Conservation (phyloP, 23 tunicate species). For the Styela plicata region DNA sequence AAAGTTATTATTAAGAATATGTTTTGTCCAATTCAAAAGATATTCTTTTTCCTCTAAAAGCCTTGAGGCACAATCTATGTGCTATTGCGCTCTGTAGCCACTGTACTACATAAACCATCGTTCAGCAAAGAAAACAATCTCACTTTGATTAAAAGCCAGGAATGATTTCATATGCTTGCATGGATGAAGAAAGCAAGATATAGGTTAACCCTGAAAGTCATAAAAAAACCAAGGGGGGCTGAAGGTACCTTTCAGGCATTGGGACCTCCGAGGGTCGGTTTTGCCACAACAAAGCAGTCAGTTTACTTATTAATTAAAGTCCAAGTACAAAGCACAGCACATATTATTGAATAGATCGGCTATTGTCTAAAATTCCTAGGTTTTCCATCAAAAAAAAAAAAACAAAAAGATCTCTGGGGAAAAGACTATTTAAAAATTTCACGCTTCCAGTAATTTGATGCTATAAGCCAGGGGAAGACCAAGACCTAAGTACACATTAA, state of each 20-base stretch:
- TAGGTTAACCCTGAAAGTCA: conserved; percentile 72
- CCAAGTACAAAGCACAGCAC: conserved; percentile 53
- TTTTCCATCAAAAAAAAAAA: too few relatives aligned
- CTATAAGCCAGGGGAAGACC: conserved; percentile 98
- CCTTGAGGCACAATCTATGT: too few relatives aligned
- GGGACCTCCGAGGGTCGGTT: conserved; percentile 84
- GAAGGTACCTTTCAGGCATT: conserved; percentile 42
- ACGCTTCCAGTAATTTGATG: conserved; percentile 76
- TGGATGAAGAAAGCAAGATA: conserved; percentile 68
- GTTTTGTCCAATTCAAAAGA: too few relatives aligned
- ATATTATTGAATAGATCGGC: conserved; percentile 75
- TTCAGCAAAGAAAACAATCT: too few relatives aligned
- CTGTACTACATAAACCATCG: too few relatives aligned
- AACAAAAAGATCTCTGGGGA: conserved; percentile 59
- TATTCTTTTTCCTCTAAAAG: too few relatives aligned
- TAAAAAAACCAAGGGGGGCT: conserved; percentile 69
- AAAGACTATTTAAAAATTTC: conserved; percentile 36
- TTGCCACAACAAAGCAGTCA: conserved; percentile 41
- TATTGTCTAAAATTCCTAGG: conserved; percentile 79
- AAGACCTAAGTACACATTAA: conserved; percentile 95
- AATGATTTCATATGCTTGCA: conserved; percentile 86
- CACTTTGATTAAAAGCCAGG: conserved; percentile 90
- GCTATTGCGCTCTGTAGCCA: too few relatives aligned
- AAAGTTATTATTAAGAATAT: too few relatives aligned
- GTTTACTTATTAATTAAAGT: conserved; percentile 58